Evolutionary conservation across 2,888 invertebrate genomes (phyloP).

Genomic region (Thereva unica): DNA sequence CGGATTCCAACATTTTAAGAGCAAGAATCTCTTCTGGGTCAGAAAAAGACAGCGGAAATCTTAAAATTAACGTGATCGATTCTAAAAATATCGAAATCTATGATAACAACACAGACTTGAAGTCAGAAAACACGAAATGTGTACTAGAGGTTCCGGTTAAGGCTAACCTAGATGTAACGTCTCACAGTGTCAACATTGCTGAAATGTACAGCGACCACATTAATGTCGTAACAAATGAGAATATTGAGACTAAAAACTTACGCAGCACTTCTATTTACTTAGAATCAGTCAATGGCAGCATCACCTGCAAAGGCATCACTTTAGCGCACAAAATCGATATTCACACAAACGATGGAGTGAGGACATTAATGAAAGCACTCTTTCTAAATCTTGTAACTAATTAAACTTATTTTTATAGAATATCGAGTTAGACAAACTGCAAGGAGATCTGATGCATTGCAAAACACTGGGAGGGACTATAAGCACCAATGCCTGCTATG

Average conservation of each 20-base stretch:
- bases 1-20: constrained; percentile 38
- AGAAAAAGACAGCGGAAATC: constrained; percentile 1
- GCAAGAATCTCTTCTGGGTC: constrained; percentile 10
- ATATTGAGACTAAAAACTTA: constrained; percentile 50
- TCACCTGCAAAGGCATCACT: constrained; percentile 50
- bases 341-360: constrained; percentile 48
- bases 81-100: constrained; percentile 28
- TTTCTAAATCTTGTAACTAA: background rate
- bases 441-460: constrained; percentile 51
- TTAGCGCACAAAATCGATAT: constrained; percentile 49
- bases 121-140: constrained; percentile 35
- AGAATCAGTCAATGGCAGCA: constrained; percentile 49
- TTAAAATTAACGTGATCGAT: constrained; percentile 21
- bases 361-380: constrained; percentile 20
- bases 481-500: constrained; percentile 53
- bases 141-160: constrained; percentile 51
- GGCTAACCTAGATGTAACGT: constrained; percentile 49
- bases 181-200: constrained; percentile 46
- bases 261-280: constrained; percentile 49
- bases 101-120: background rate
- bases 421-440: constrained; percentile 52
- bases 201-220: constrained; percentile 50
- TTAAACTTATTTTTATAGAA: constrained; percentile 45
- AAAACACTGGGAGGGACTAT: constrained; percentile 51
- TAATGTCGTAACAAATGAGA: constrained; percentile 45